phyloP scores from a whole-genome alignment of 2,797 vertebrate species.

The Danionella dracula region DNA sequence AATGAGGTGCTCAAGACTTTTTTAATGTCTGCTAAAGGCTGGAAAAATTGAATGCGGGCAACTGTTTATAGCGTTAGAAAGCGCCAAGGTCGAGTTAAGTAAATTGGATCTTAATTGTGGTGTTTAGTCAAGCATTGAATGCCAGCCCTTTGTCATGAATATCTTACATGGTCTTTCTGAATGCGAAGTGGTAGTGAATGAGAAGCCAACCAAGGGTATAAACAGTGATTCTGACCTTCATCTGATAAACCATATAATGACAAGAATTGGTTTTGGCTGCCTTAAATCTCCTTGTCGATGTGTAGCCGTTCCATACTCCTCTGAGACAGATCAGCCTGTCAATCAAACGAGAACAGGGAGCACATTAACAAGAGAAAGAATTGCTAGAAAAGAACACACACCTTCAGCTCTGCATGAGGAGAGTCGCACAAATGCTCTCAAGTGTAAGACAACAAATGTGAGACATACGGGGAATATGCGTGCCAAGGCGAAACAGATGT shows the following conservation, averaged over 20 bases:
- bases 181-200: background rate
- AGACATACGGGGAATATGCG: background rate
- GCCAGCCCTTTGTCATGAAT: slow-evolving; percentile 38
- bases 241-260: slow-evolving; percentile 30
- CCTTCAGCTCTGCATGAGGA: background rate
- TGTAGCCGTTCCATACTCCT: slow-evolving; percentile 12
- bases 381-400: background rate
- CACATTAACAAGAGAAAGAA: slow-evolving; percentile 26
- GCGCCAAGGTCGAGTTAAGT: slow-evolving; percentile 40
- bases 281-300: slow-evolving; percentile 25
- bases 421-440: slow-evolving; percentile 8
- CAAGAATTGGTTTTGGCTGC: slow-evolving; percentile 16
- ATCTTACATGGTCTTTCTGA: slow-evolving; percentile 20
- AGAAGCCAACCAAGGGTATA: slow-evolving; percentile 11
- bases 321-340: slow-evolving; percentile 27
- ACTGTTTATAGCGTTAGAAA: slow-evolving; percentile 31
- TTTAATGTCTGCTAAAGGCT: slow-evolving; percentile 29
- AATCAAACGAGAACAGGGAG: slow-evolving; percentile 31
- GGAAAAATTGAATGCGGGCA: slow-evolving; percentile 33
- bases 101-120: slow-evolving; percentile 46
- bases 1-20: slow-evolving; percentile 40
- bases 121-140: slow-evolving; percentile 36
- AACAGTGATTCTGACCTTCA: slow-evolving; percentile 33
- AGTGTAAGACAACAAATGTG: background rate
- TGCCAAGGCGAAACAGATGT: slow-evolving; percentile 22